Base-by-base conservation (phyloP, 2,888 invertebrate species). In the Acanthosepion pharaonis region DNA sequence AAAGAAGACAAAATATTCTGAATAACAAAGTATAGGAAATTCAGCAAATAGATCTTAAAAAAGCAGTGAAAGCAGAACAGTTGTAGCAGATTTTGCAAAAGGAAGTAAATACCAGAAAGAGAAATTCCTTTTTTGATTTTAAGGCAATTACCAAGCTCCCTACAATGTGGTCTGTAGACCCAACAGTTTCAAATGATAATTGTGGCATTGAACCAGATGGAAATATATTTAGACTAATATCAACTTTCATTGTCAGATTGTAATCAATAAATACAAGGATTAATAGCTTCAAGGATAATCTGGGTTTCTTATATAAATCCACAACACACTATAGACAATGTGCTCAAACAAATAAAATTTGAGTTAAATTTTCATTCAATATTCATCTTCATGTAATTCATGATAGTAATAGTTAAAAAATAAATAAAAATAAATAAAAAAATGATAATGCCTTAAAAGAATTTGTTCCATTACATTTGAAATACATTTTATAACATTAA, bases 251-350 rank as follows among this genome's bases (percentile, higher is more conserved):
- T 78, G n/a, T 78, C 78, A 78, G 78, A 78, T 78, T 33, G 33
- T n/a, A 33, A 78, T n/a, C 78, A 78, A 78, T 78, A 78, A 78
- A 78, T 78, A 78, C 78, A 78, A n/a, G 78, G 78, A 78, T 78
- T 78, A 78, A 78, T 33, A 78, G n/a, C 78, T 78, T 6, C 78
- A 33, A 5, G n/a, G 78, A 78, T 78, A 78, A 78, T 78, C 78
- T 78, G n/a, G 4, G 23, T 59, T n/a, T 78, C n/a, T 78, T 78
- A 78, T 33, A n/a, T 78, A n/a, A 78, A 33, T 33, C 78, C 78
- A 33, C n/a, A 18, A 78, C n/a, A 78, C 78, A 78, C n/a, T 11
- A 33, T 15, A n/a, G 78, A 28, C 78, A 28, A 8, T 78, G 55
- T 78, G 11, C 33, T n/a, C 78, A 78, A 78, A 78, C 78, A 78